Base-by-base conservation (phyloP, 2,113 vertebrate species). In the Gambusia holbrooki region DNA sequence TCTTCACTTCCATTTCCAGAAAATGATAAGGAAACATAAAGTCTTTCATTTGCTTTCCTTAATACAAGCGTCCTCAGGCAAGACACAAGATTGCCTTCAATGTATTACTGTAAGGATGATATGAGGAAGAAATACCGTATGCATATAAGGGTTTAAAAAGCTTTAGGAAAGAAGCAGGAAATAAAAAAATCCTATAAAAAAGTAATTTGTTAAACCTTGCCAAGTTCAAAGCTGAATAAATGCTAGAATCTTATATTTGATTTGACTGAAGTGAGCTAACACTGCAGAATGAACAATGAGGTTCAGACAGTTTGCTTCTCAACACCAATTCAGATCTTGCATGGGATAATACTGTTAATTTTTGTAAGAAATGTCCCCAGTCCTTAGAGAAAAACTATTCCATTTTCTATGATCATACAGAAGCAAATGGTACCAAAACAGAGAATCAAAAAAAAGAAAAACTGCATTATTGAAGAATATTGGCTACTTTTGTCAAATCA, bases 401-500 rank as follows among this genome's bases (percentile, higher is more conserved):
- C 69, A 70, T 84, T 30, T 37, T 74, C 84, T 83, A 60, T 80
- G 80, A 79, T 83, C 62, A 69, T 69, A 58, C 88, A 72, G 74
- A 73, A 40, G 65, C 75, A 83, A 84, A 84, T 77, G 71, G 85
- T 82, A 69, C 87, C 88, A 73, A 69, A 77, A 89, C 77, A 78
- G 79, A 69, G 69, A 91, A 92, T 80, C 62, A 82, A 72, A 81
- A 64, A 83, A 83, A 85, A 83, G 80, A 82, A 77, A 88, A 82
- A 82, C 19, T 67, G 87, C 80, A 94, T 92, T 85, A 92, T 94
- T 92, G 86, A 94, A 80, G 58, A 86, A 75, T 92, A 94, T 93
- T 74, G 94, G 93, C 92, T 84, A 80, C 80, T 86, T 87, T 89
- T 91, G 91, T 92, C 80, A 87, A 90, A 92, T 92, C 92, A 84